Evolutionary conservation across 2,888 invertebrate species (phyloP), one percentile per base, ranked within the genome.

Genomic region (Epirrhoe tristata): DNA sequence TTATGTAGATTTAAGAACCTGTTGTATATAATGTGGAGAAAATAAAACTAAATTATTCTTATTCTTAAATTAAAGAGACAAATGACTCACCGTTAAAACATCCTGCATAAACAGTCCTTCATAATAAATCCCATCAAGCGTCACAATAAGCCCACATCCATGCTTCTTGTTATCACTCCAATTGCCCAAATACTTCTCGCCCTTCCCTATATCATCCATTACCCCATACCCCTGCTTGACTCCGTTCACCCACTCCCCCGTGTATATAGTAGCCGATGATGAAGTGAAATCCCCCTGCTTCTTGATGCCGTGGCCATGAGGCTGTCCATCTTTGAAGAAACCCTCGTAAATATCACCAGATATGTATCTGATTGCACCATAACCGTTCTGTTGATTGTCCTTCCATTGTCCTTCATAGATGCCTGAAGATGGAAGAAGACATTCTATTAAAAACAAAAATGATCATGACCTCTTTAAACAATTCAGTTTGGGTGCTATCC

Each of bases 101-200:
- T 97, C 97, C 81, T 97, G 96, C 78, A 95, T 95, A 82, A 98
- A 98, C 70, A 95, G 95, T 12, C 98, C 98, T 90, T 98, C 98
- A 78, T 98, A 98, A 87, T 98, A 98, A 84, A 97, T 96, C 0
- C 98, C 98, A 82, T 98, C 98, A 64, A 98, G 94, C 0, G 98
- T 98, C 14, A 98, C 97, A 64, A 98, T 97, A 67, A 97, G 93
- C 4, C 98, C 98, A 79, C 95, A 96, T 0, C 98, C 98, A 79
- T 97, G 96, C 70, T 97, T 96, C 82, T 96, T 95, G 82, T 97
- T 97, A 71, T 98, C 97, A 67, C 94, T 95, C 97, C 98, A 98
- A 87, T 96, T 96, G 6, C 98, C 98, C 86, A 98, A 95, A 86
- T 98, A 98, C 85, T 98, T 98, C 85, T 98, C 97, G 1, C 98